Evolutionary conservation across 2,888 invertebrate genomes (phyloP), one percentile per base, ranked within the genome.

Genomic region (Deilephila porcellus): DNA sequence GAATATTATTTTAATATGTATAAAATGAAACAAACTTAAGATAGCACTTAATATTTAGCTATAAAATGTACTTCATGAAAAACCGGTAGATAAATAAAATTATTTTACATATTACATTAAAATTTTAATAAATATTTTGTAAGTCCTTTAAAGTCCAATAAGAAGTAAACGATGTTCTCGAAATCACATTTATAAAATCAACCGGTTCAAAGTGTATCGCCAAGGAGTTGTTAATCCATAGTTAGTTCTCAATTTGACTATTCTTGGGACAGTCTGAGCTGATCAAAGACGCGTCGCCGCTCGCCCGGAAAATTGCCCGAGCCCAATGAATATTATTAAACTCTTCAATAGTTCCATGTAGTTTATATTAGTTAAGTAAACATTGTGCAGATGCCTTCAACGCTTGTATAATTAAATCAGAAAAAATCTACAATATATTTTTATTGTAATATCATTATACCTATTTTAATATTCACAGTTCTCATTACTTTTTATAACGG

Each of bases 301-400:
- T 91, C 91, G 90, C 82, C 91, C 88, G 93, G 92, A 94, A 95
- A 95, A 95, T 95, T 94, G 93, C 88, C 92, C 90, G 85, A 84
- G 91, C 92, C 90, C 95, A 94, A 93, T 95, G 95, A 95, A 95
- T 95, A 95, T 94, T 94, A 94, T 95, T 94, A 94, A 92, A 92
- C 93, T 92, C 92, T 91, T 91, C 90, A 89, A 91, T 92, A 92
- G 91, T 91, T 93, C 88, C 90, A 86, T 87, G 89, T 92, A 91
- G 89, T 90, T 91, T 89, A 88, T 88, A 89, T 87, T 88, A 85
- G 86, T 89, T 88, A 90, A 83, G 85, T 84, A 88, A 91, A 88
- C 83, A 84, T 85, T 84, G 29, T 3, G 45, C 11, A 45, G 60
- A 60, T 60, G 20, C 53, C 25, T 37, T 20, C 11, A 8, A 37